Evolutionary conservation across 2,888 invertebrate species (phyloP).

Genomic region (Nomada ferruginata): DNA sequence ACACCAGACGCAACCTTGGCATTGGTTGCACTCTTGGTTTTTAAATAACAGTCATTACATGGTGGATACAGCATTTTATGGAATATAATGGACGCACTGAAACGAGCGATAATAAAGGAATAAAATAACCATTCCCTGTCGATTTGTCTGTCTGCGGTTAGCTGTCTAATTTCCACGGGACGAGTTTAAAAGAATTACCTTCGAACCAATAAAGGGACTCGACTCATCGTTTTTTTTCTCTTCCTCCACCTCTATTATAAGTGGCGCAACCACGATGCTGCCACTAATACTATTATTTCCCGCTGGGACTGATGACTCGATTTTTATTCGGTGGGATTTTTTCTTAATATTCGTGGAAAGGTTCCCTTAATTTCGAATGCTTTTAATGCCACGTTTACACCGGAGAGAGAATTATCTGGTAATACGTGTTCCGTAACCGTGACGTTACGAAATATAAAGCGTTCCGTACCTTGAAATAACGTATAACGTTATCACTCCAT

Average conservation of each 20-base stretch:
- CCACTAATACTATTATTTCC: slow-evolving; percentile 1
- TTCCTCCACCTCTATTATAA: background rate
- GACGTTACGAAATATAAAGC: slow-evolving; percentile 28
- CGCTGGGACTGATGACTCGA: background rate
- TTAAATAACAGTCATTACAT: slow-evolving; percentile 79
- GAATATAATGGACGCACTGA: slow-evolving; percentile 29
- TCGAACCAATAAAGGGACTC: slow-evolving; percentile 38
- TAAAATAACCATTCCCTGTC: slow-evolving; percentile 36
- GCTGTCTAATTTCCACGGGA: slow-evolving; percentile 58
- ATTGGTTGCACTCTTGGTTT: slow-evolving; percentile 64
- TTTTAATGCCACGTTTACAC: slow-evolving; percentile 2
- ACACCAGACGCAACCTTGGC: slow-evolving; percentile 68
- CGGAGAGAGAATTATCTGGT: background rate
- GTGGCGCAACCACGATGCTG: background rate
- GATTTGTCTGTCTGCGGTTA: slow-evolving; percentile 59
- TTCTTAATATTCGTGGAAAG: background rate
- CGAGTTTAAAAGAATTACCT: slow-evolving; percentile 50
- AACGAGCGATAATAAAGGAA: slow-evolving; percentile 33
- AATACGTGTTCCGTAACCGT: slow-evolving; percentile 4
- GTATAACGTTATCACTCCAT: slow-evolving; percentile 25
- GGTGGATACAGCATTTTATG: slow-evolving; percentile 62
- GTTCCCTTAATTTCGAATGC: background rate
- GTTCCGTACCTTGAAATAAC: slow-evolving; percentile 14
- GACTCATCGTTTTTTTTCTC: background rate
- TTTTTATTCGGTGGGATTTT: background rate